Percentiles rank a stretch among this genome's conserved stretches.
These are phyloP conservation scores for Hemibagrus wyckioides DNA, from an alignment of 2,113 vertebrate species.

Conservation along the genomic window DNA sequence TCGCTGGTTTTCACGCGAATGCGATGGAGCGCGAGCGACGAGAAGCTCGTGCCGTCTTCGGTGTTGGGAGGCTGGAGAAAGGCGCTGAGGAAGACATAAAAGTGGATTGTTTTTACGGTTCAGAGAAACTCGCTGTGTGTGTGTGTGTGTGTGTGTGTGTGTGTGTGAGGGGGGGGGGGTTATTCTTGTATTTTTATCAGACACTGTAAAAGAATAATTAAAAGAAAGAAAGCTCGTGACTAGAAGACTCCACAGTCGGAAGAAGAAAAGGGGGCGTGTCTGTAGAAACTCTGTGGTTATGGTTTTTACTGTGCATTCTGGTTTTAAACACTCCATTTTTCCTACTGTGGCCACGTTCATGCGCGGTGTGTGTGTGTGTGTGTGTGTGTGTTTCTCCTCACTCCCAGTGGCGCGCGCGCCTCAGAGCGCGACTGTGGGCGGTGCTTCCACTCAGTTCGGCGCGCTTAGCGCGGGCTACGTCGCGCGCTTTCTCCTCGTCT, in stretches of 20 bases:
- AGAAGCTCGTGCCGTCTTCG: background rate
- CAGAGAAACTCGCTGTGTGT: background rate
- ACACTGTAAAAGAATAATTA: background rate
- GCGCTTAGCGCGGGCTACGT: slow-evolving; percentile 7
- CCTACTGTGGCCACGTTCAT: background rate
- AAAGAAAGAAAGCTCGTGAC: background rate
- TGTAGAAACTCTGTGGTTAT: background rate
- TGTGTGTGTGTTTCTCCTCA: background rate
- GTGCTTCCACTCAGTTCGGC: slow-evolving; percentile 8
- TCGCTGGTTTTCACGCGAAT: background rate
- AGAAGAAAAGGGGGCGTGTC: background rate
- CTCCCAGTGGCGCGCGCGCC: slow-evolving; percentile 16
- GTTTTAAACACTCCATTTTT: background rate
- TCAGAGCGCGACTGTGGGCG: slow-evolving; percentile 22
- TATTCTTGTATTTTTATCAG: background rate
- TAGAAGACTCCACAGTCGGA: background rate
- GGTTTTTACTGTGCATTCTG: background rate
- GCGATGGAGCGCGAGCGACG: background rate
- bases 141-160: background rate
- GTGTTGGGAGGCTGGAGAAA: background rate
- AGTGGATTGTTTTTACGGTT: background rate
- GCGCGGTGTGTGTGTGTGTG: background rate
- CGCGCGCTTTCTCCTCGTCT: slow-evolving; percentile 5
- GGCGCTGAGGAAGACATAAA: too few relatives aligned
- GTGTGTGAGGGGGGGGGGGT: too few relatives aligned